phyloP scores from a whole-genome alignment of 1,140 invertebrate genomes.

The Papilio polytes region DNA sequence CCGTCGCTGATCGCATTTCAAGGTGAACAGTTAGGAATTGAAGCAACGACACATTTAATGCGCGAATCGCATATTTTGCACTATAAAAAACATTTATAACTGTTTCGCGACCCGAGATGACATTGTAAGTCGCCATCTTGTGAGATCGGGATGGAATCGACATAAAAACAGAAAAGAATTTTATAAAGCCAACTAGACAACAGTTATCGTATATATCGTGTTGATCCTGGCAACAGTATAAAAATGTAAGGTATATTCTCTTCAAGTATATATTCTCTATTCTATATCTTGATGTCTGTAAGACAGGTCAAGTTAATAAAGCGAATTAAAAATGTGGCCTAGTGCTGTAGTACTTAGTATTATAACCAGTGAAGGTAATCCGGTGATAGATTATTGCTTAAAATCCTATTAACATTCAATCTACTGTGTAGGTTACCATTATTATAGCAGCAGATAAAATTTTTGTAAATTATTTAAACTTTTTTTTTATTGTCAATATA shows the following conservation, averaged over 20 bases:
- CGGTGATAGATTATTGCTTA: neutral
- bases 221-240: neutral
- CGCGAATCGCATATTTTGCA: conserved; percentile 24
- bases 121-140: neutral
- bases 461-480: neutral
- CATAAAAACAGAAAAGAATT: neutral
- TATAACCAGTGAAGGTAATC: neutral
- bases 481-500: neutral
- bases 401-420: neutral
- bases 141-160: neutral
- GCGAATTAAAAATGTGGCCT: neutral
- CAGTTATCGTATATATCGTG: neutral
- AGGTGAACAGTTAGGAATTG: conserved; percentile 38
- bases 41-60: conserved; percentile 37
- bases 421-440: neutral
- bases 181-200: neutral
- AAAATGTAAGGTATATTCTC: neutral
- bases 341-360: neutral
- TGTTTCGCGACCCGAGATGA: neutral
- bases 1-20: conserved; percentile 32
- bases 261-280: neutral
- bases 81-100: conserved; percentile 12
- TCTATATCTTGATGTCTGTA: neutral
- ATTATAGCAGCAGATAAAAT: neutral
- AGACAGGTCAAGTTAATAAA: neutral